Percentiles rank a stretch among this genome's conserved stretches.
phyloP scores from a whole-genome alignment of 2,888 invertebrate genomes.

The Tridacna gigas region DNA sequence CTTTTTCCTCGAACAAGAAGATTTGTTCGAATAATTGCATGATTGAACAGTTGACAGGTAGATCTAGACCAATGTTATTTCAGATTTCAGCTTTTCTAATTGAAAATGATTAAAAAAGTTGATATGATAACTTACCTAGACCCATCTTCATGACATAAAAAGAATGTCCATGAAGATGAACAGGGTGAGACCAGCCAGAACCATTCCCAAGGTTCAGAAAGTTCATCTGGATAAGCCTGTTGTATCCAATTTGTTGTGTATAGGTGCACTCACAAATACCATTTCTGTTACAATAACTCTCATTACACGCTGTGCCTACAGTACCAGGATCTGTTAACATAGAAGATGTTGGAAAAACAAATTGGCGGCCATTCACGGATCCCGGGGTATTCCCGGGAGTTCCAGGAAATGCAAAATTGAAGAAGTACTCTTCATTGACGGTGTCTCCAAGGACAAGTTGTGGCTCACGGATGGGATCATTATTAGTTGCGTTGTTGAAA shows the following conservation, averaged over 20 bases:
- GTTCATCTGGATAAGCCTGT: conserved; percentile 33
- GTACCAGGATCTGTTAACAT: conserved; percentile 50
- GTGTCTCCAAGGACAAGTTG: conserved; percentile 10
- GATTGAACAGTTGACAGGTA: too few species aligned
- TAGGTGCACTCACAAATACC: conserved; percentile 69
- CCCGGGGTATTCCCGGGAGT: conserved; percentile 55
- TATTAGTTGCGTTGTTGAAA: conserved; percentile 48
- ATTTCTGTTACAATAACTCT: conserved; percentile 33
- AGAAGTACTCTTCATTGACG: conserved; percentile 56
- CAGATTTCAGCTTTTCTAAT: too few species aligned
- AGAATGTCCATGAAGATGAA: conserved; percentile 76
- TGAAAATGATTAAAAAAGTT: too few species aligned
- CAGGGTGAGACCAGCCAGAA: conserved; percentile 69
- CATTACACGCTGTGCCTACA: conserved; percentile 24
- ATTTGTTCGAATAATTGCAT: too few species aligned
- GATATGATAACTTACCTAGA: conserved; percentile 18
- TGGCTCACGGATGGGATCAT: conserved; percentile 34
- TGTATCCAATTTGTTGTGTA: conserved; percentile 35
- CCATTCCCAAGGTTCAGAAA: conserved; percentile 61
- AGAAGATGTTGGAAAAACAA: conserved; percentile 45
- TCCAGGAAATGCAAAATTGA: conserved; percentile 73
- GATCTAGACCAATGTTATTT: too few species aligned
- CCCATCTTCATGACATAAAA: conserved; percentile 72
- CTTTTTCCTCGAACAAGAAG: too few species aligned
- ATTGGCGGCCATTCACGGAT: conserved; percentile 68